A percentile compares a stretch with the other conserved stretches of the same genome.
These are phyloP conservation scores for Stegostoma tigrinum DNA, from an alignment of 2,113 vertebrate genomes.

Conservation along the genomic window DNA sequence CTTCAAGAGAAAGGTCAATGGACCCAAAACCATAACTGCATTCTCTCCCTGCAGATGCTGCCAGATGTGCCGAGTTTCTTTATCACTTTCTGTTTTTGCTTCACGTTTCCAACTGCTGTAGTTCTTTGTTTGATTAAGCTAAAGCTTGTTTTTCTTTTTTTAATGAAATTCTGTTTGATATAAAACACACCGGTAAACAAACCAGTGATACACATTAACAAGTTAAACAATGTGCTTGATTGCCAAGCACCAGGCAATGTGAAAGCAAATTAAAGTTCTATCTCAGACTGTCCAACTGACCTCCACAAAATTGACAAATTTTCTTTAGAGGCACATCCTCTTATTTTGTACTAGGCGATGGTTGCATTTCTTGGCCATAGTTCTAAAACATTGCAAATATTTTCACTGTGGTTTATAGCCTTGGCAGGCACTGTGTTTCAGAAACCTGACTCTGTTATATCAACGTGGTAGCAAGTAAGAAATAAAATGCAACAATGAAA, in stretches of 20 bases:
- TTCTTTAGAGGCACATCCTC: not conserved
- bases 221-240: not conserved
- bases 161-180: not conserved
- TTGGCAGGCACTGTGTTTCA: not conserved
- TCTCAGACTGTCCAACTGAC: not conserved
- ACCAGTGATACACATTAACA: not conserved
- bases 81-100: too few species aligned
- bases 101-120: too few species aligned
- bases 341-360: not conserved
- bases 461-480: not conserved
- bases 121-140: not conserved
- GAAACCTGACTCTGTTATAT: constrained; percentile 6
- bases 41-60: too few species aligned
- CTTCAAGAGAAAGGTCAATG: too few species aligned
- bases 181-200: not conserved
- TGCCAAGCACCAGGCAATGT: not conserved
- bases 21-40: too few species aligned
- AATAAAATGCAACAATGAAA: not conserved
- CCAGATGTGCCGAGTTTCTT: too few species aligned
- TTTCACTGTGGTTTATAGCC: constrained; percentile 2
- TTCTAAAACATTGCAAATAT: not conserved
- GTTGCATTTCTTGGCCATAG: constrained; percentile 4
- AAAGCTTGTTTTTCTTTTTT: not conserved
- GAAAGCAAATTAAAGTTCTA: not conserved
- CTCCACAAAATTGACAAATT: not conserved